Evolutionary conservation across 1,140 invertebrate genomes (phyloP).

Genomic region (Hyles euphorbiae): DNA sequence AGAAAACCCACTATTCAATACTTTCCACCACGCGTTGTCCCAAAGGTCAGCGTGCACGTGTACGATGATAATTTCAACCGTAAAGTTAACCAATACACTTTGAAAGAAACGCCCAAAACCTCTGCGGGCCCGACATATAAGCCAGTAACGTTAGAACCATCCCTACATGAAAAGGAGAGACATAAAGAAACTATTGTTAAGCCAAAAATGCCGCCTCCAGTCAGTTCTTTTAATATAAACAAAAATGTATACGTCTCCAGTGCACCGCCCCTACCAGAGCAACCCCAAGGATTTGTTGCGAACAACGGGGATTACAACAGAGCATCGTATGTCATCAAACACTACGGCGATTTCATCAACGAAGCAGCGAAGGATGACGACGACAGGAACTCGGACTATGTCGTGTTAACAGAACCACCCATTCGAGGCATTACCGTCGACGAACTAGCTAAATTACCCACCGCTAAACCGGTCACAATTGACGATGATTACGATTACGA

Average conservation of each 20-base stretch:
- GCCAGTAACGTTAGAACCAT: too few species aligned
- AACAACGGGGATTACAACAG: constrained; percentile 38
- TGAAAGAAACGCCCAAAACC: constrained; percentile 29
- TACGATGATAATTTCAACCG: constrained; percentile 33
- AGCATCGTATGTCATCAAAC: constrained; percentile 47
- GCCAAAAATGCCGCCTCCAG: too few species aligned
- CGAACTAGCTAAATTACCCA: constrained; percentile 17
- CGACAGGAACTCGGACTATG: constrained; percentile 35
- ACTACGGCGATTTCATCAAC: constrained; percentile 52
- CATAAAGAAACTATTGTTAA: neutral
- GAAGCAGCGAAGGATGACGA: constrained; percentile 43
- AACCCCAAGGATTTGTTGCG: constrained; percentile 17
- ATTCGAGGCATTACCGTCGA: constrained; percentile 29
- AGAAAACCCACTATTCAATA: constrained; percentile 55
- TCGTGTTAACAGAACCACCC: constrained; percentile 32
- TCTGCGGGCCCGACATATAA: neutral
- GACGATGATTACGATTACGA: constrained; percentile 52
- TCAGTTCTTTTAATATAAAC: constrained; percentile 12
- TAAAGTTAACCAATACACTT: constrained; percentile 41
- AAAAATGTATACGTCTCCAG: constrained; percentile 34
- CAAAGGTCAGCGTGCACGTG: constrained; percentile 38
- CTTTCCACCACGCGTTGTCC: constrained; percentile 43
- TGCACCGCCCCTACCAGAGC: constrained; percentile 20
- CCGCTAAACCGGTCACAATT: constrained; percentile 11
- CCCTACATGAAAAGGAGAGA: too few species aligned